Evolutionary conservation across 2,888 invertebrate species (phyloP).

Genomic region (Torymus tubicola): DNA sequence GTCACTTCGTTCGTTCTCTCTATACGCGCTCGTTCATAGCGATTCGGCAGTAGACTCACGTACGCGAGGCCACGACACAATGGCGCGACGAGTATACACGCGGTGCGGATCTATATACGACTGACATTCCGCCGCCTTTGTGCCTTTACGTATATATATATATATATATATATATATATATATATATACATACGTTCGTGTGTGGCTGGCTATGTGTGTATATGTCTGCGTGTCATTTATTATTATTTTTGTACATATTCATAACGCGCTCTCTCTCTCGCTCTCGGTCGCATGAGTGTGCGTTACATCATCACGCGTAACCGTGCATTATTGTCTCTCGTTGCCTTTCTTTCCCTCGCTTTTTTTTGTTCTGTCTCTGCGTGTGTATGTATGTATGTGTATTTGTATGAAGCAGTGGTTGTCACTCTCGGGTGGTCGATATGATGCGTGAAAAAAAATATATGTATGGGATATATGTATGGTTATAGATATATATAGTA

Average conservation of each 20-base stretch:
- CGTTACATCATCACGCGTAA: constrained; percentile 68
- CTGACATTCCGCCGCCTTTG: constrained; percentile 21
- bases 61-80: constrained; percentile 47
- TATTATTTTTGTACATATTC: constrained; percentile 73
- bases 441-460: too few species aligned
- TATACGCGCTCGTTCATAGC: too few species aligned
- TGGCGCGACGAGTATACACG: constrained; percentile 54
- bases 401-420: neutral
- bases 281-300: too few species aligned
- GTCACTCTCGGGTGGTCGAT: neutral
- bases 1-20: too few species aligned
- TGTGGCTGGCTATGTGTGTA: constrained; percentile 69
- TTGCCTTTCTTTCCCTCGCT: constrained; percentile 57
- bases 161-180: constrained; percentile 31
- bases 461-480: too few species aligned
- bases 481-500: too few species aligned
- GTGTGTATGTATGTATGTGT: neutral
- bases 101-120: constrained; percentile 47
- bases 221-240: constrained; percentile 61
- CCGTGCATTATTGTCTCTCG: constrained; percentile 62
- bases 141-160: constrained; percentile 42
- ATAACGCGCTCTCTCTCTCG: constrained; percentile 63
- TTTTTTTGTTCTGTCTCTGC: constrained; percentile 27
- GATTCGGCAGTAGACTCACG: constrained; percentile 68
- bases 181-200: constrained; percentile 57